phyloP scores from a whole-genome alignment of 2,113 vertebrate species.

The Diphyllodes magnificus region DNA sequence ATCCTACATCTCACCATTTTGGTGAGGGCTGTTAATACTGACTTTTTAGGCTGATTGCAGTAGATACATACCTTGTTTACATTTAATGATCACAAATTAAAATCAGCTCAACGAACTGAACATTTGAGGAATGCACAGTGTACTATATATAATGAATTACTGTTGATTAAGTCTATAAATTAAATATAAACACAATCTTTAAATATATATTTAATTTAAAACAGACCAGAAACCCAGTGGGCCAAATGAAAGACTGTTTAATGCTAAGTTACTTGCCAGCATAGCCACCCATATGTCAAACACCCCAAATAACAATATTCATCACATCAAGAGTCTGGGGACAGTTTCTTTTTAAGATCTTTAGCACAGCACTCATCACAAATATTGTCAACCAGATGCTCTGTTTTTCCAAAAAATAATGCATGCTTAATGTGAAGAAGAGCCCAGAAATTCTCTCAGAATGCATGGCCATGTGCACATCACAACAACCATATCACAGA shows the following conservation, averaged over 20 bases:
- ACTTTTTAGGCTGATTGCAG: not conserved
- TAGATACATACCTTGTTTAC: not conserved
- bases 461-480: not conserved
- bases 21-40: not conserved
- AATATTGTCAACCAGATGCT: conserved; percentile 22
- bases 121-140: not conserved
- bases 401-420: not conserved
- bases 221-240: not conserved
- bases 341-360: conserved; percentile 10
- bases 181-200: not conserved
- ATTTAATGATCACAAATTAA: conserved; percentile 8
- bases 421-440: not conserved
- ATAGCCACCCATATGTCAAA: not conserved
- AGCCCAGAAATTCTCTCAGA: not conserved
- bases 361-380: not conserved
- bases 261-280: not conserved
- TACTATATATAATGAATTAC: not conserved
- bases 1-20: not conserved
- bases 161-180: not conserved
- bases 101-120: not conserved
- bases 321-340: not conserved
- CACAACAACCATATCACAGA: too few relatives aligned
- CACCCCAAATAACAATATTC: not conserved
- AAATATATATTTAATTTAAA: not conserved
- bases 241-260: conserved; percentile 14